Evolutionary conservation across 2,888 invertebrate genomes (phyloP), one percentile per base, ranked within the genome.

Genomic region (Megalurothrips usitatus): DNA sequence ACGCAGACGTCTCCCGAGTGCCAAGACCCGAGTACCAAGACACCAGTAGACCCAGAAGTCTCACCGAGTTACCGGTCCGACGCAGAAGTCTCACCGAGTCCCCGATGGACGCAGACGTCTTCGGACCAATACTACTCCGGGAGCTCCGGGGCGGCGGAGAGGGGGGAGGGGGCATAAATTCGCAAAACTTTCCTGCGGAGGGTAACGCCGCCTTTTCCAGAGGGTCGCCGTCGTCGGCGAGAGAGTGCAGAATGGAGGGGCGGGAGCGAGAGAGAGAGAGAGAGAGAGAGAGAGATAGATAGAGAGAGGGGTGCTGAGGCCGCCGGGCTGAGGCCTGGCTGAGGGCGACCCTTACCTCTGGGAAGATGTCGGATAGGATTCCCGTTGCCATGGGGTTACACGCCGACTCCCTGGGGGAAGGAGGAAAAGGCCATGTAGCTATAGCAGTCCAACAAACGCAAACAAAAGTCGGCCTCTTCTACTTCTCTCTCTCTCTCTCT

Each of bases 381-480:
- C 96, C 96, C 0, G 95, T 95, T 0, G 95, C 94, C 82, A 96
- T 87, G 0, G 96, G 96, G 88, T 96, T 96, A 87, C 95, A 95
- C 1, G 94, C 96, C 1, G 95, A 93, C 86, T 96, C 96, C 3
- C 68, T 75, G 68, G 68, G 68, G 58, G 58, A 9, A 26, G 1
- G 26, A 10, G 12, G 68, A 26, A 75, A 75, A 43, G 34, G 6
- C 34, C 68, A 75, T 58, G 58, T 58, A 14, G 58, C 58, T 11
- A 14, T 58, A 58, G 58, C 17, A 58, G 58, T 11, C 12, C 58
- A 17, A n/a, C 34, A 68, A 75, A 81, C 47, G 19, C 17, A 63
- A 80, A 80, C n/a, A n/a, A 26, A 26, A 80, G 26, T 23, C n/a
- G 48, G 43, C 14, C 52, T 52, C 52, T 52, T 52, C 52, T 52